Conservation (phyloP, 2,888 invertebrate species). For the Blera fallax region DNA sequence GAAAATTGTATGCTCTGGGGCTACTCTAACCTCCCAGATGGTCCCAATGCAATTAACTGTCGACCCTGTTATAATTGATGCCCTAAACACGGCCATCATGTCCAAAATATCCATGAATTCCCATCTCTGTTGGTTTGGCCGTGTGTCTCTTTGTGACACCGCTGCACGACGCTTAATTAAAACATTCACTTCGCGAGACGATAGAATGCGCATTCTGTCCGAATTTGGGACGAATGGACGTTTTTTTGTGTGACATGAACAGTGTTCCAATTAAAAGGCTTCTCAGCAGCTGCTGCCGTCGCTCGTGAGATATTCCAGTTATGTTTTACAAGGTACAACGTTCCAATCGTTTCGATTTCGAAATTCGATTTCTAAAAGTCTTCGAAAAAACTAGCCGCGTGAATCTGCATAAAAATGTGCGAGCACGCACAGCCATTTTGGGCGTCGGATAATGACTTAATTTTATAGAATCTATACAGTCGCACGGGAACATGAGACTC, state of each 20-base stretch:
- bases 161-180: conserved; percentile 41
- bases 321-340: conserved; percentile 44
- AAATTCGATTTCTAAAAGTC: conserved; percentile 1
- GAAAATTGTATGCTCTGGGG: conserved; percentile 8
- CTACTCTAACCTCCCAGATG: neutral
- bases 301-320: conserved; percentile 4
- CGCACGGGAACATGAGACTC: neutral
- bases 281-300: too few species aligned
- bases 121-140: neutral
- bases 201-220: conserved; percentile 21
- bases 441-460: conserved; percentile 64
- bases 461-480: conserved; percentile 25
- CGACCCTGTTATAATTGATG: neutral
- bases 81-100: conserved; percentile 16
- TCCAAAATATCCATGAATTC: neutral
- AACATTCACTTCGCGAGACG: conserved; percentile 25
- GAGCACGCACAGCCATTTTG: conserved; percentile 13
- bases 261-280: conserved; percentile 53
- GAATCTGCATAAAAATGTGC: conserved; percentile 66
- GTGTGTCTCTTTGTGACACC: conserved; percentile 3
- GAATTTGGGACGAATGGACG: neutral
- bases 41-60: neutral
- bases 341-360: conserved; percentile 18
- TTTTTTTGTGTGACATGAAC: conserved; percentile 15
- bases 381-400: neutral